phyloP scores from a whole-genome alignment of 2,888 invertebrate genomes.

The Antheraea assamensis region DNA sequence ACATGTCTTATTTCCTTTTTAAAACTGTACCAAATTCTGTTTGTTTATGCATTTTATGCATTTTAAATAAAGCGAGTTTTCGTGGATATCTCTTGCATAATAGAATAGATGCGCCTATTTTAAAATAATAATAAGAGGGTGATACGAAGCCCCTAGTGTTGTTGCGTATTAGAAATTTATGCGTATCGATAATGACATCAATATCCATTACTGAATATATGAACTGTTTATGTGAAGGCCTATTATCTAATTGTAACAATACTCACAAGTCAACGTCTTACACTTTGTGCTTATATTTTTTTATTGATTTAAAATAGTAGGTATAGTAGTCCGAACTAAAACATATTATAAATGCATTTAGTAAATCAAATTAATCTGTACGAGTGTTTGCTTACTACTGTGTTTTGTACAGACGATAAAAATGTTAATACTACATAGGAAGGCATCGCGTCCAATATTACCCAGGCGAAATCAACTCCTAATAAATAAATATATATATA shows the following conservation, averaged over 20 bases:
- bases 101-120: slow-evolving; percentile 52
- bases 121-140: slow-evolving; percentile 57
- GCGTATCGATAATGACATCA: slow-evolving; percentile 66
- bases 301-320: not conserved
- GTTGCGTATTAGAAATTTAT: slow-evolving; percentile 72
- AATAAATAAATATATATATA: not conserved
- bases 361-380: not conserved
- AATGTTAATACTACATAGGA: not conserved
- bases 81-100: slow-evolving; percentile 65
- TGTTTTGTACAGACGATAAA: not conserved
- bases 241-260: slow-evolving; percentile 14
- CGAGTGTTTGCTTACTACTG: not conserved
- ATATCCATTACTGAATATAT: slow-evolving; percentile 48
- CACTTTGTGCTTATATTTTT: not conserved
- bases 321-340: too few relatives aligned
- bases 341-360: too few relatives aligned
- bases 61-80: slow-evolving; percentile 28
- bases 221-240: slow-evolving; percentile 36
- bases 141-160: slow-evolving; percentile 47
- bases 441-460: not conserved
- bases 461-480: not conserved
- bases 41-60: not conserved
- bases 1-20: not conserved
- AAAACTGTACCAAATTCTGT: not conserved
- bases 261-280: not conserved